Evolutionary conservation across 2,888 invertebrate genomes (phyloP), one percentile per base, ranked within the genome.

Genomic region (Trachelus tabidus): DNA sequence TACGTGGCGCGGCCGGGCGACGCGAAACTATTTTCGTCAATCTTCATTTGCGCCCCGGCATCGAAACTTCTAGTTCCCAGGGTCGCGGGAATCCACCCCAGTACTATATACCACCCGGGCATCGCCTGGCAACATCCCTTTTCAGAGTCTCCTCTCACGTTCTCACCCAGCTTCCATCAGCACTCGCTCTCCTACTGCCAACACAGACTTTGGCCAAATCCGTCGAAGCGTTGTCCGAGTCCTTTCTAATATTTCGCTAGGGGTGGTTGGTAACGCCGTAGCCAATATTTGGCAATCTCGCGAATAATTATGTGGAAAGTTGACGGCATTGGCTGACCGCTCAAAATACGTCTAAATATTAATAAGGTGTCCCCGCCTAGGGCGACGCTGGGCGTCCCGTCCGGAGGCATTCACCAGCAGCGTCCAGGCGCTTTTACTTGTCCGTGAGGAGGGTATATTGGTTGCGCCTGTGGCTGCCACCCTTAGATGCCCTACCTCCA

Each of bases 341-440:
- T 89, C 88, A 87, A 89, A 90, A 90, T 90, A 89, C 89, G 90
- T 91, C 90, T 91, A 91, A 90, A 91, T 91, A 91, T 91, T 90
- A 91, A 91, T 90, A 90, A 90, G 90, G 87, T 89, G 89, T 90
- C 90, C 89, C 87, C 88, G 89, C 90, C 89, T 89, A 88, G 86
- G 89, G 90, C 89, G 83, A 56, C 40, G 56, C 56, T 9, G 9
- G 23, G 23, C 56, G 56, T 56, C 56, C 56, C 56, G 56, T 56
- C 9, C 56, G 23, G 56, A 56, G 56, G 56, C 56, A 56, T 56
- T 56, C 56, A 23, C 56, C 23, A 0, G 56, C 56, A 23, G 56
- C 56, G 56, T 56, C 56, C 56, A 23, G 56, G 56, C 23, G 56
- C 56, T 56, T 56, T 56, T 56, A 23, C 56, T 56, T 56, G 23